Conservation (phyloP, 2,797 vertebrate genomes). For the Pseudochaenichthys georgianus region DNA sequence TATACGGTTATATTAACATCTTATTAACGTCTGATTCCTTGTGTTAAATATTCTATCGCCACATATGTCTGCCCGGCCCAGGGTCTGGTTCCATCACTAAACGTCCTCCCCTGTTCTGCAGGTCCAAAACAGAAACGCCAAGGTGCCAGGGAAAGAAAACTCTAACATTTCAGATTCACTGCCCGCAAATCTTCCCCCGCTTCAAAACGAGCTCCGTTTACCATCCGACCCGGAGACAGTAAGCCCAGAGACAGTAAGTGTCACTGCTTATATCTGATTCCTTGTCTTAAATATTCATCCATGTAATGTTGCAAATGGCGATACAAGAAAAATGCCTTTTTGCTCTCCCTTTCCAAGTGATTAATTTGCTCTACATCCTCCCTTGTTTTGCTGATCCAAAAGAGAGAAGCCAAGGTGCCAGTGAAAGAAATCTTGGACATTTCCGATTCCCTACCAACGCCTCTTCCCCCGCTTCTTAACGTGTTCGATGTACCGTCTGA, state of each 20-base stretch:
- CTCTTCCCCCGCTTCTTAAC: slow-evolving; percentile 12
- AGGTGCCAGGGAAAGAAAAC: slow-evolving; percentile 24
- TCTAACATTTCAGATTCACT: slow-evolving; percentile 37
- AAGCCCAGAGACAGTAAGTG: slow-evolving; percentile 14
- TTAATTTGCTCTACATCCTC: not conserved
- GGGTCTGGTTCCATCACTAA: slow-evolving; percentile 4
- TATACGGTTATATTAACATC: too few species aligned
- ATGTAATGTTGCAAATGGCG: too few species aligned
- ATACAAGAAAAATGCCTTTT: too few species aligned
- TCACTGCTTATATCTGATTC: too few species aligned
- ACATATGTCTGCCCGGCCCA: not conserved
- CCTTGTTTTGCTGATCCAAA: slow-evolving; percentile 44
- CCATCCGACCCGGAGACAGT: slow-evolving; percentile 2
- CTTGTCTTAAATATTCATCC: too few species aligned
- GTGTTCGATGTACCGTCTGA: not conserved
- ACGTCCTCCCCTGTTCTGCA: slow-evolving; percentile 27
- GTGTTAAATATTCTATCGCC: too few species aligned
- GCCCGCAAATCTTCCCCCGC: slow-evolving; percentile 28
- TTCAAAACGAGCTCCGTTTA: not conserved
- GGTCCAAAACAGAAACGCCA: slow-evolving; percentile 32
- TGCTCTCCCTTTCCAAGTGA: too few species aligned
- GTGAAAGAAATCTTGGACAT: slow-evolving; percentile 37
- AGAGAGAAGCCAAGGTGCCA: slow-evolving; percentile 8
- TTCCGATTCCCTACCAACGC: slow-evolving; percentile 38
- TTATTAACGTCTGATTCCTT: too few species aligned